A percentile compares a stretch with the other conserved stretches of the same genome.
These are phyloP conservation scores for Aythya baeri DNA, from an alignment of 2,113 vertebrate species.

Conservation along the genomic window DNA sequence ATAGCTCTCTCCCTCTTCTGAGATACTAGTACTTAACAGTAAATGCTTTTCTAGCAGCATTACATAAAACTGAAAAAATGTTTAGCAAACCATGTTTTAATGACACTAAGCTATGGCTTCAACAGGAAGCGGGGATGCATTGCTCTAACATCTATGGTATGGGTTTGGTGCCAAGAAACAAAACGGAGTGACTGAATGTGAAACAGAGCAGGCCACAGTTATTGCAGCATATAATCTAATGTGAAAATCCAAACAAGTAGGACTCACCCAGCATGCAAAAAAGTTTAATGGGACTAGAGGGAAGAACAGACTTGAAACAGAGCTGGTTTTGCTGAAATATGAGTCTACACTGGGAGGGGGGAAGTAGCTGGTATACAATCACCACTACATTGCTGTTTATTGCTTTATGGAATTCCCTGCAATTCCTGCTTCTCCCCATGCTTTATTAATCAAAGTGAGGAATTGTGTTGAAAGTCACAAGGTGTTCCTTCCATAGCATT, in stretches of 20 bases:
- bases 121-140: neutral
- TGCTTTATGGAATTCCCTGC: conserved; percentile 11
- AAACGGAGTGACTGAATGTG: neutral
- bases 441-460: conserved; percentile 39
- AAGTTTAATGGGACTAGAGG: conserved; percentile 19
- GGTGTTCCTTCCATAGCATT: neutral
- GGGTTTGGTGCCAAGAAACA: neutral
- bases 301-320: neutral
- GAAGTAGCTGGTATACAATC: neutral
- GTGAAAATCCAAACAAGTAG: conserved; percentile 45
- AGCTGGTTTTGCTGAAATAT: conserved; percentile 24
- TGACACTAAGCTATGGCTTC: neutral
- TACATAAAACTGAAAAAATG: neutral
- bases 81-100: neutral
- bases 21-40: neutral
- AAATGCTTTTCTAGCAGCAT: neutral
- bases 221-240: neutral
- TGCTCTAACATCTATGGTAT: neutral
- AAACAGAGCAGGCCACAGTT: neutral
- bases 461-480: neutral
- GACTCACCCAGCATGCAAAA: neutral
- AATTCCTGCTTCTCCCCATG: conserved; percentile 16
- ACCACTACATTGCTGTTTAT: conserved; percentile 23
- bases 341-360: neutral
- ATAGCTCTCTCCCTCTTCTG: neutral